Evolutionary conservation across 2,113 vertebrate species (phyloP).

Genomic region (Eudyptes chrysolophus): DNA sequence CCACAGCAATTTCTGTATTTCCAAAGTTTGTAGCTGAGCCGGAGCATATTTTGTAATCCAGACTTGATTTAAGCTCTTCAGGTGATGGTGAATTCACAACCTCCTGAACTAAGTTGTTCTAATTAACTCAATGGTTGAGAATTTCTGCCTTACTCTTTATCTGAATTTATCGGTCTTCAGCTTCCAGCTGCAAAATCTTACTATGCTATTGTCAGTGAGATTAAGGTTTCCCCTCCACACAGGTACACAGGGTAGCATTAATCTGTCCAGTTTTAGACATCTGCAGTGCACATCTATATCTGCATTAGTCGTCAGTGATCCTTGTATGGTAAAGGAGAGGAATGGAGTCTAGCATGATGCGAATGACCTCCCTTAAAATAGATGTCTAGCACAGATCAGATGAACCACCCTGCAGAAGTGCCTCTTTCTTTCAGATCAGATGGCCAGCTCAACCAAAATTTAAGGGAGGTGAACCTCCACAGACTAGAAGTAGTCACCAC

Average conservation of each 20-base stretch:
- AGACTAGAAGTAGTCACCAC: background rate
- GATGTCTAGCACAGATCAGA: background rate
- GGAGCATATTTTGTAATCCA: background rate
- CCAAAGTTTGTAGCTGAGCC: background rate
- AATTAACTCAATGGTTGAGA: background rate
- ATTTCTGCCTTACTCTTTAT: background rate
- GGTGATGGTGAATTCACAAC: background rate
- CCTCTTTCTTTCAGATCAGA: background rate
- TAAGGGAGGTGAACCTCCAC: background rate
- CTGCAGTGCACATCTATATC: background rate
- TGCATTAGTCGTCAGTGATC: background rate
- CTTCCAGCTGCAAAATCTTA: constrained; percentile 6
- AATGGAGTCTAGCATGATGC: background rate
- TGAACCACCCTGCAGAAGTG: background rate
- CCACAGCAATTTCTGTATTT: background rate
- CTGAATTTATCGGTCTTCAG: background rate
- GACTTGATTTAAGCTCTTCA: background rate
- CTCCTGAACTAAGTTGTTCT: background rate
- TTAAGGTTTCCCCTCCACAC: background rate
- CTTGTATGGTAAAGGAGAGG: background rate
- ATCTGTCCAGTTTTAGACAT: background rate
- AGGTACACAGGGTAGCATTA: background rate
- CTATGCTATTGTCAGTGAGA: constrained; percentile 13
- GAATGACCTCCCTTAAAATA: background rate
- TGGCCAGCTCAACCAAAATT: background rate